Base-by-base conservation (phyloP, 37 sponge, comb jelly and placozoan genomes). In the Eunapius fragilis region DNA sequence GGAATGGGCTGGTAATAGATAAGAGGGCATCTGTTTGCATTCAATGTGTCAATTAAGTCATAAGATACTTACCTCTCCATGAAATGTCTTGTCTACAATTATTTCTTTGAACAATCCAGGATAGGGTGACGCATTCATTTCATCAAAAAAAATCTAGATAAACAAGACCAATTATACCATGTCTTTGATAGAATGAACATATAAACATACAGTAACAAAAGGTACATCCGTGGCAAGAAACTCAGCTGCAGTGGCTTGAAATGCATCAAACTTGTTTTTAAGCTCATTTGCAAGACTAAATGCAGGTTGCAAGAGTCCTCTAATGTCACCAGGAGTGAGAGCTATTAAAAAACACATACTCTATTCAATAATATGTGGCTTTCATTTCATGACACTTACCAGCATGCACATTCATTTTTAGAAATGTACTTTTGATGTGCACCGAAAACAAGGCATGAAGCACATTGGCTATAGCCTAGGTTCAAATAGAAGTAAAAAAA, bases 121-220 rank as follows among this genome's bases (percentile, higher is more conserved):
- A 86, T 88, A 94, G 23, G 94, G 87, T 32, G 91, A 87, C 34
- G 94, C 90, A 78, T 94, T 94, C 34, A 94, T 84, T n/a, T 47
- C n/a, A 31, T 25, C n/a, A n/a, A 74, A n/a, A 77, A 77, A 27
- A 77, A 58, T 58, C 58, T 58, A 19, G 14, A 22, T 14, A 3
- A 10, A 22, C 7, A 2, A 73, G 3, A 6, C 1, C 17, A 11
- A 58, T 58, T 11, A 58, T 17, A 17, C 6, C 22, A 17, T 58
- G 19, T 17, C 6, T 19, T 58, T 2, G 74, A 19, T 9, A 24
- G 74, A 23, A 19, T 7, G 23, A 6, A 3, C n/a, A n/a, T 34
- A 67, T 0, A n/a, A n/a, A n/a, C 83, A 38, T 67, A 83, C 30
- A 58, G 37, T 30, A 58, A 58, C n/a, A n/a, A n/a, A n/a, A n/a